Percentiles rank a stretch among this genome's conserved stretches.
Conservation (phyloP, 2,797 vertebrate genomes). For the Darevskia nairensis region DNA sequence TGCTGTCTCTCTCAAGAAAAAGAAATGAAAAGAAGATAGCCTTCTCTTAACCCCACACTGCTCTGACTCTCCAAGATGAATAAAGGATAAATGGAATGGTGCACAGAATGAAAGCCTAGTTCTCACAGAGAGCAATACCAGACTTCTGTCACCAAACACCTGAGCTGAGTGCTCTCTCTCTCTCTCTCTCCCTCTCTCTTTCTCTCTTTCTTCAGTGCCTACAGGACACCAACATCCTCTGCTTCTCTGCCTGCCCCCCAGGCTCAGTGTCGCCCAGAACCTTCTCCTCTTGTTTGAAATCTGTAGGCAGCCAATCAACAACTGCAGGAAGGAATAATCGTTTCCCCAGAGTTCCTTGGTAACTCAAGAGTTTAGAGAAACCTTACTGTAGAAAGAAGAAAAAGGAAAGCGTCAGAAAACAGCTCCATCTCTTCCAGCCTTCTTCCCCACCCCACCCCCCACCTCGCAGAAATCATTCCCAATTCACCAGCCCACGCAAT, state of each 20-base stretch:
- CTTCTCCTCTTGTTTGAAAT: background rate
- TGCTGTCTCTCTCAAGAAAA: constrained; percentile 38
- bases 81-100: background rate
- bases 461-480: constrained; percentile 53
- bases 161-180: background rate
- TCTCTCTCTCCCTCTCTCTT: background rate
- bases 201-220: background rate
- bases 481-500: constrained; percentile 28
- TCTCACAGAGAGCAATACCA: background rate
- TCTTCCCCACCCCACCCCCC: constrained; percentile 12
- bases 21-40: background rate
- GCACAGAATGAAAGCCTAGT: fast-evolving
- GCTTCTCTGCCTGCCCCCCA: background rate
- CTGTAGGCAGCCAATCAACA: background rate
- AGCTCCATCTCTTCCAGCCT: constrained; percentile 38
- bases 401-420: constrained; percentile 61
- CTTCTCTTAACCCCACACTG: background rate
- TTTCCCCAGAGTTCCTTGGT: constrained; percentile 67
- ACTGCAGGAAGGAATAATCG: constrained; percentile 49
- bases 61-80: background rate
- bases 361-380: constrained; percentile 57
- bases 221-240: constrained; percentile 19
- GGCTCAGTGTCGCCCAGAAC: background rate
- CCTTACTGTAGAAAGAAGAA: constrained; percentile 62
- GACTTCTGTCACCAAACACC: constrained; percentile 16